Evolutionary conservation across 1,140 invertebrate species (phyloP).

Genomic region (Heliconius nattereri): DNA sequence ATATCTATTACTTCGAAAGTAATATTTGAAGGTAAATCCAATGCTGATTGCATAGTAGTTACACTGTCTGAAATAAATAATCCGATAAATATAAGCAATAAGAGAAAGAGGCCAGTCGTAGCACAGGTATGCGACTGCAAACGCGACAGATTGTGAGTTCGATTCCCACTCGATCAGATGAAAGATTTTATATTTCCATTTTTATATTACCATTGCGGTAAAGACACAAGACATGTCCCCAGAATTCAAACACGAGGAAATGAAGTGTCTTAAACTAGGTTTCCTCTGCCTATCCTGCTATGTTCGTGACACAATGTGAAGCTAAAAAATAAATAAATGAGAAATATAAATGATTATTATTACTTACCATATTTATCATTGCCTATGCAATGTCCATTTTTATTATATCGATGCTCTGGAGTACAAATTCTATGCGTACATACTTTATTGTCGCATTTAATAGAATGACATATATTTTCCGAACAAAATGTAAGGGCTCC

Average conservation of each 20-base stretch:
- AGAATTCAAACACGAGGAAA: too few relatives aligned
- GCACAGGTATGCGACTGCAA: too few relatives aligned
- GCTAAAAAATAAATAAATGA: too few relatives aligned
- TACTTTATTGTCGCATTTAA: slow-evolving; percentile 65
- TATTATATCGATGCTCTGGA: slow-evolving; percentile 61
- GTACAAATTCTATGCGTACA: slow-evolving; percentile 66
- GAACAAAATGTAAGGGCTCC: slow-evolving; percentile 73
- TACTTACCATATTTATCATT: slow-evolving; percentile 61
- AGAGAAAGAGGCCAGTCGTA: too few relatives aligned
- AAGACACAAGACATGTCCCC: too few relatives aligned
- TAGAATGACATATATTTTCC: slow-evolving; percentile 65
- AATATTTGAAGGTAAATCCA: slow-evolving; percentile 67
- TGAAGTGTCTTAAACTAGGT: too few relatives aligned
- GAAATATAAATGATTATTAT: background rate
- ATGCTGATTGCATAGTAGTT: slow-evolving; percentile 61
- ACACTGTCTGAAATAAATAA: slow-evolving; percentile 54
- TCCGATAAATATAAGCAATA: background rate
- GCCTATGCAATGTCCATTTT: slow-evolving; percentile 64
- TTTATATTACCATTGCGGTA: too few relatives aligned
- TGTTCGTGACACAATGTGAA: too few relatives aligned
- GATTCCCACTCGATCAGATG: too few relatives aligned
- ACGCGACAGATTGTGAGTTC: too few relatives aligned
- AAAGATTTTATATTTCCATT: too few relatives aligned
- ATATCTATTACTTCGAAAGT: slow-evolving; percentile 68
- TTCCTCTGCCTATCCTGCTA: too few relatives aligned